These are phyloP conservation scores for Achatina immaculata DNA, from an alignment of 1,140 invertebrate genomes.

Conservation along the genomic window DNA sequence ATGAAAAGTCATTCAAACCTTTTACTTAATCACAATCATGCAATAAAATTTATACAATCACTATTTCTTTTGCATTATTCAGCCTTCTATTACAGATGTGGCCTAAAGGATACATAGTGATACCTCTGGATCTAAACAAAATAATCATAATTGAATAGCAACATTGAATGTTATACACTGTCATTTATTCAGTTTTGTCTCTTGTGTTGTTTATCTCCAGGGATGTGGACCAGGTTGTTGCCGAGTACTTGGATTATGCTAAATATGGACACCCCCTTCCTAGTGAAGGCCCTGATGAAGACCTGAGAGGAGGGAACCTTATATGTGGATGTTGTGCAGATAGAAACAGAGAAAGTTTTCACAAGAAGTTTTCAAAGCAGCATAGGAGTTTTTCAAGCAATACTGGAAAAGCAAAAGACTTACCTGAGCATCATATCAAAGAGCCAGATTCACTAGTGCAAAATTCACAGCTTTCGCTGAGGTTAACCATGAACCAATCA, in stretches of 20 bases:
- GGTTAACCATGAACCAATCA: background rate
- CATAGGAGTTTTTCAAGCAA: background rate
- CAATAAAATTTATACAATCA: too few species aligned
- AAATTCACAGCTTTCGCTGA: background rate
- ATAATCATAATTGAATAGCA: too few species aligned
- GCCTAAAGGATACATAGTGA: too few species aligned
- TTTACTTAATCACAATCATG: too few species aligned
- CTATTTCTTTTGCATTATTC: too few species aligned
- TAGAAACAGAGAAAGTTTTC: constrained; percentile 56
- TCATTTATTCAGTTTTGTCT: background rate
- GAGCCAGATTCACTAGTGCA: background rate
- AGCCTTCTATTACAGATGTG: too few species aligned
- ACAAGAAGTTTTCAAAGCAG: constrained; percentile 19
- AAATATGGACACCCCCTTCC: constrained; percentile 55
- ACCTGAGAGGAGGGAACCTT: constrained; percentile 25
- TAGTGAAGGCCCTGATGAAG: too few species aligned
- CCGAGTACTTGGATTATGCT: constrained; percentile 59
- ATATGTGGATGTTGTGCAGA: constrained; percentile 58
- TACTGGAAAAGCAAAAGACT: background rate
- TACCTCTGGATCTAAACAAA: too few species aligned
- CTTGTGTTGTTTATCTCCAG: background rate
- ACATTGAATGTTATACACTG: too few species aligned
- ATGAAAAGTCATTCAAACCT: too few species aligned
- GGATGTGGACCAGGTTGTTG: constrained; percentile 56
- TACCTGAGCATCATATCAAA: background rate